phyloP scores from a whole-genome alignment of 2,113 vertebrate species.

The Australoheros scitulus region DNA sequence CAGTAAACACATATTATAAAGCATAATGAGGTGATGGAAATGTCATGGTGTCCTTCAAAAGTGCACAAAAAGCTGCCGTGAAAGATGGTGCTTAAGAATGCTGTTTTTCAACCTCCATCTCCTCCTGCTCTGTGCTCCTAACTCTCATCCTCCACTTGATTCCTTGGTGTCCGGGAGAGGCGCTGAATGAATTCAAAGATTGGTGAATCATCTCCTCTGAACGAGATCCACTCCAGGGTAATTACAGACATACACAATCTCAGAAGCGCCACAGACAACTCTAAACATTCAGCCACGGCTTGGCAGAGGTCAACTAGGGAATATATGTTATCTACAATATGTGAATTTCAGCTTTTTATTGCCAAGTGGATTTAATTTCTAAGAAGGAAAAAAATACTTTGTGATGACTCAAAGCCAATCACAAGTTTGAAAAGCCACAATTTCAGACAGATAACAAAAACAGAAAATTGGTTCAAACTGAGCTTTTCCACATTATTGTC shows the following conservation, averaged over 20 bases:
- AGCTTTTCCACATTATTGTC: conserved; percentile 8
- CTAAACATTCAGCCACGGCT: neutral
- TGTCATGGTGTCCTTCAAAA: neutral
- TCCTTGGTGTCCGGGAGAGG: neutral
- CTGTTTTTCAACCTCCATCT: neutral
- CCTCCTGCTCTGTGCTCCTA: neutral
- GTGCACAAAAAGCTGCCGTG: neutral
- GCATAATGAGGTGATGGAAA: neutral
- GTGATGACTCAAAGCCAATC: conserved; percentile 2
- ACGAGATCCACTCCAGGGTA: conserved; percentile 19
- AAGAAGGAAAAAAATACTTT: neutral
- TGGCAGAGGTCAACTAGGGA: neutral
- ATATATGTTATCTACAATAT: neutral
- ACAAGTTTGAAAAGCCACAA: conserved; percentile 15
- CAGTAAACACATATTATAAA: neutral
- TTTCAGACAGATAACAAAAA: conserved; percentile 24
- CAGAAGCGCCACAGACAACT: neutral
- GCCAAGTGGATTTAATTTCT: neutral
- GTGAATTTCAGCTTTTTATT: neutral
- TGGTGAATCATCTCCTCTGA: conserved; percentile 17
- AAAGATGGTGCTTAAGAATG: neutral
- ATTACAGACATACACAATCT: conserved; percentile 26
- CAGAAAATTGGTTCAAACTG: conserved; percentile 27
- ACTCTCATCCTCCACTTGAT: neutral
- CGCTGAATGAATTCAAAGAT: neutral